These are phyloP conservation scores for Penaeus vannamei DNA, from an alignment of 1,140 invertebrate genomes.

Conservation along the genomic window DNA sequence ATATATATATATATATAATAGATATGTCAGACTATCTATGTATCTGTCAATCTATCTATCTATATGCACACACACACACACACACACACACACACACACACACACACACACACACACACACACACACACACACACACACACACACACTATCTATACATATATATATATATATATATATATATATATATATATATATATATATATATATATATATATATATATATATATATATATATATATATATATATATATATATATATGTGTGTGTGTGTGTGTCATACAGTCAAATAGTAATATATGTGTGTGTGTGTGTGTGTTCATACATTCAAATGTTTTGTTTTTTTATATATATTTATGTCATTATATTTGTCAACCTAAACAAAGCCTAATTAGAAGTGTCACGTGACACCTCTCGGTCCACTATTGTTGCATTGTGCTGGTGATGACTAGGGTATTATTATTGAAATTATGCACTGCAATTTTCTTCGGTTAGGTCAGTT, in stretches of 20 bases:
- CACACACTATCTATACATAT: conserved; percentile 32
- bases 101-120: not conserved
- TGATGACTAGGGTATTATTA: too few relatives aligned
- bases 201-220: not conserved
- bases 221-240: not conserved
- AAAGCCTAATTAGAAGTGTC: too few relatives aligned
- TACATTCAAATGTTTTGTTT: too few relatives aligned
- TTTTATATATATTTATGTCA: too few relatives aligned
- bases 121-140: conserved; percentile 36
- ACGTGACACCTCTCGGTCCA: too few relatives aligned
- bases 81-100: conserved; percentile 2
- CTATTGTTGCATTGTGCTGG: too few relatives aligned
- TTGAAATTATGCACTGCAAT: too few relatives aligned
- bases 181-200: conserved; percentile 27
- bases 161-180: conserved; percentile 24
- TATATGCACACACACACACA: conserved; percentile 3
- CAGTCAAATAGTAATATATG: not conserved
- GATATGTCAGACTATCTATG: too few relatives aligned
- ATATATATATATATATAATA: conserved; percentile 4
- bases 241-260: not conserved
- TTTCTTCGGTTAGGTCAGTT: too few relatives aligned
- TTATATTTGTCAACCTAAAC: too few relatives aligned
- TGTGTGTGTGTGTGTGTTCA: not conserved
- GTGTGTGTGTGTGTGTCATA: not conserved
- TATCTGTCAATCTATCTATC: not conserved